Conservation (phyloP, 1,140 invertebrate species). For the Dendroctonus ponderosae region DNA sequence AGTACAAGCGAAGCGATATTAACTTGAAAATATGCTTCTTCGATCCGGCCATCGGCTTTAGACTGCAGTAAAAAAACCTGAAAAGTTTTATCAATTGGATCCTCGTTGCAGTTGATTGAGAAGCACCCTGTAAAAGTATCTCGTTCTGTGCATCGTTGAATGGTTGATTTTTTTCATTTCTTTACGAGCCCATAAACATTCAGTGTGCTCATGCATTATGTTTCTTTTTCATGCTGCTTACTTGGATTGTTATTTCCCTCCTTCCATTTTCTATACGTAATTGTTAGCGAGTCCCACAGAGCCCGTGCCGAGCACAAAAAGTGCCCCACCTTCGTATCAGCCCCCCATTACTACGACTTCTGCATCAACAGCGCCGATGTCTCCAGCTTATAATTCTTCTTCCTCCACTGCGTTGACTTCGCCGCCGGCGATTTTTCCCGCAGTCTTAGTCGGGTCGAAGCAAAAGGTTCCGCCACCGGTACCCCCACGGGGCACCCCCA, state of each 20-base stretch:
- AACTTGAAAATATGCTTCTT: too few species aligned
- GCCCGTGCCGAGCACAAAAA: constrained; percentile 10
- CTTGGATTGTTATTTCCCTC: constrained; percentile 3
- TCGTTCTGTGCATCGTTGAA: too few species aligned
- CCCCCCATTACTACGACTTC: constrained; percentile 50
- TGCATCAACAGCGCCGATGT: constrained; percentile 26
- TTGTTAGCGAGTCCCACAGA: constrained; percentile 26
- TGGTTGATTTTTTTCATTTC: too few species aligned
- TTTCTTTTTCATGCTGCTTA: constrained; percentile 24
- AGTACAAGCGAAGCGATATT: too few species aligned
- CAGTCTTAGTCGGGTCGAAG: constrained; percentile 57
- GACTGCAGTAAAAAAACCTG: too few species aligned
- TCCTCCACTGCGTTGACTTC: constrained; percentile 57
- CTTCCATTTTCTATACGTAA: constrained; percentile 8
- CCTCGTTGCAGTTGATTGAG: too few species aligned
- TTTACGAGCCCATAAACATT: too few species aligned
- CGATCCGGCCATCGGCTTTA: too few species aligned
- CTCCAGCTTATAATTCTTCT: constrained; percentile 24
- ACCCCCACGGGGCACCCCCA: constrained; percentile 75
- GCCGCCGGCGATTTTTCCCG: constrained; percentile 56
- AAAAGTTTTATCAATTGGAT: too few species aligned
- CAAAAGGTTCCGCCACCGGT: constrained; percentile 76
- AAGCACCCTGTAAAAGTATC: too few species aligned
- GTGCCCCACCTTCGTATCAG: constrained; percentile 27
- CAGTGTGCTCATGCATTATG: too few species aligned